Base-by-base conservation (phyloP, 2,113 vertebrate genomes). In the Anser cygnoides region DNA sequence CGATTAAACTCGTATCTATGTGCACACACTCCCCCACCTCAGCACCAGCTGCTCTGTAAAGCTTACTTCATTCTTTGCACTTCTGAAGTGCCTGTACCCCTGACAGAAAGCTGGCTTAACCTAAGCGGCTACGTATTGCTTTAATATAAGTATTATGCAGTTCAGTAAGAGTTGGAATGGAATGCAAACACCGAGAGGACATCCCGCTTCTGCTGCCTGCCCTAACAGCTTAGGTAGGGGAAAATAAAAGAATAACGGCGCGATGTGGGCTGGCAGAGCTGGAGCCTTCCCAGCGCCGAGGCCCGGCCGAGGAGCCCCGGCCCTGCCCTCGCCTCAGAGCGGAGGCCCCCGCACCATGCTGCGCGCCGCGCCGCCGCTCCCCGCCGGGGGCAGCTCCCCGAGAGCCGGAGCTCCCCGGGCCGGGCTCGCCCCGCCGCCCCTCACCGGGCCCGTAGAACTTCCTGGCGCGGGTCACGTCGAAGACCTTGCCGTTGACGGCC, bases 391-490 rank as follows among this genome's bases (percentile, higher is more conserved):
- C 43, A 19, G 35, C 43, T 44, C 46, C 20, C 46, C 20, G 46
- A 49, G 20, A 49, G 46, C 46, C 43, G 43, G 43, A 43, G 43
- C 43, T 43, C 43, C 43, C 43, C 15, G 43, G 16, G 43, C 43
- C 46, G 46, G 46, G 19, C 46, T 46, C 46, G 46, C 46, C 46
- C 46, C 46, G 46, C 20, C 41, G 39, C 52, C 90, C 55, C 52
- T 78, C 97, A 99, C 99, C 99, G 77, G 99, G 99, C 25, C 99
- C 99, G 96, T 99, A 99, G 96, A 99, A 99, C 97, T 98, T 99
- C 94, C 98, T 98, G 39, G 98, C 99, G 67, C 98, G 96, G 39
- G 98, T 99, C 80, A 99, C 99, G 96, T 99, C 99, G 96, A 99
- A 99, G 87, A 99, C 99, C 96, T 99, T 99, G 50, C 98, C 98